Conservation (phyloP, 2,113 vertebrate species). For the Struthidea cinerea region DNA sequence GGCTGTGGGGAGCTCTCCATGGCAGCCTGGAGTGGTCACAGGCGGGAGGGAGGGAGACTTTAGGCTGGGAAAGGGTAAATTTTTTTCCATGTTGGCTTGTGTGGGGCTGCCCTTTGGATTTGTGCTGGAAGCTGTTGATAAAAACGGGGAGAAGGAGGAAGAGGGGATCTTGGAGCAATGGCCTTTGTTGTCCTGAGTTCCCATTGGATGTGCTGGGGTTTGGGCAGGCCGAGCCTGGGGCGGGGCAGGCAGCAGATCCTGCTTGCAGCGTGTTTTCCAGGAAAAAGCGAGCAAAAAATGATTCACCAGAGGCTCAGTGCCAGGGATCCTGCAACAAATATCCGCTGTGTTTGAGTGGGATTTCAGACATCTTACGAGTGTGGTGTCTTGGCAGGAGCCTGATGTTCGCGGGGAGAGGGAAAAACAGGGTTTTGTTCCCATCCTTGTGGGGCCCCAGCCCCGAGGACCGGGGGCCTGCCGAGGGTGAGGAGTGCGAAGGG, state of each 20-base stretch:
- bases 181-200: neutral
- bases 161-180: neutral
- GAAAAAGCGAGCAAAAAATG: neutral
- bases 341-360: neutral
- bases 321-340: slow-evolving; percentile 5
- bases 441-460: neutral
- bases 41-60: accelerated
- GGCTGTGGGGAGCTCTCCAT: neutral
- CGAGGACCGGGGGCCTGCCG: accelerated
- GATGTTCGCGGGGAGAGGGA: neutral
- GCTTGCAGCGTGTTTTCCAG: neutral
- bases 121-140: neutral
- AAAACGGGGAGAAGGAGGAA: neutral
- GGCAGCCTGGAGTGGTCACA: accelerated
- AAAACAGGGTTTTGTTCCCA: neutral
- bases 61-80: neutral
- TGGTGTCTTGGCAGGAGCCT: neutral
- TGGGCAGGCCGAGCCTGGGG: neutral
- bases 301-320: neutral
- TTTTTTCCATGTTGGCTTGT: neutral
- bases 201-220: neutral
- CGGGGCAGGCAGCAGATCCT: accelerated
- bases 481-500: accelerated
- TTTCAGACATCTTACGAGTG: neutral
- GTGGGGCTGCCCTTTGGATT: neutral